Conservation (phyloP, 2,888 invertebrate genomes). For the Ophion ellenae region DNA sequence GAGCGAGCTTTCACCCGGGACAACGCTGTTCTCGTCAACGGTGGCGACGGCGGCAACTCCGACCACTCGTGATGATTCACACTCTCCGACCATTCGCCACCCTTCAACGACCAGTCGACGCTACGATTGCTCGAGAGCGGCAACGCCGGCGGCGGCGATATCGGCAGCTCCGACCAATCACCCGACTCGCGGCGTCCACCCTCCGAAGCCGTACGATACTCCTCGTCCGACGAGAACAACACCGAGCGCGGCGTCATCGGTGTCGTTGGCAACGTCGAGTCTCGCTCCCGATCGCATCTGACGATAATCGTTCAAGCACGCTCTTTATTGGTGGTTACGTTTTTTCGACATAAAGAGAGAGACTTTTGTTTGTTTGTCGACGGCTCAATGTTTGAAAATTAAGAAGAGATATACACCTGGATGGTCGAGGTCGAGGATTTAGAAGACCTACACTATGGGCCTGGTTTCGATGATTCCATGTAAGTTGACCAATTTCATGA, state of each 20-base stretch:
- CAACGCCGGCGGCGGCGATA: slow-evolving; percentile 84
- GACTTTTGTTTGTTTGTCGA: no score
- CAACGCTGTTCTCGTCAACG: slow-evolving; percentile 86
- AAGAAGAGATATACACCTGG: no score
- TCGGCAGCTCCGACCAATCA: slow-evolving; percentile 91
- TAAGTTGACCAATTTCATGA: no score
- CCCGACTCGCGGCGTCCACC: slow-evolving; percentile 92
- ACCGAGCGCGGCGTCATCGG: slow-evolving; percentile 88
- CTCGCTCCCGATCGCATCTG: slow-evolving; percentile 77
- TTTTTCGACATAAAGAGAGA: neutral
- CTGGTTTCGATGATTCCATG: no score
- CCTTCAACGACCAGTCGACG: slow-evolving; percentile 78
- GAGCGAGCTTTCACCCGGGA: slow-evolving; percentile 88
- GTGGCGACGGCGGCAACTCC: slow-evolving; percentile 88
- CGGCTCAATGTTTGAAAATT: no score
- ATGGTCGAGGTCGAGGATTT: no score
- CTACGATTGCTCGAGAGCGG: slow-evolving; percentile 68
- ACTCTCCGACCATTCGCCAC: slow-evolving; percentile 77
- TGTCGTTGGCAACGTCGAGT: slow-evolving; percentile 86
- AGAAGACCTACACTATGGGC: no score
- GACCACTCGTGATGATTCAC: slow-evolving; percentile 80
- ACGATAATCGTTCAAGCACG: neutral
- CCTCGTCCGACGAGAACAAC: slow-evolving; percentile 93
- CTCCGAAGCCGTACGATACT: slow-evolving; percentile 94
- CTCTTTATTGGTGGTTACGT: neutral